Conservation (phyloP, 2,113 vertebrate species). For the Phoenicopterus ruber region DNA sequence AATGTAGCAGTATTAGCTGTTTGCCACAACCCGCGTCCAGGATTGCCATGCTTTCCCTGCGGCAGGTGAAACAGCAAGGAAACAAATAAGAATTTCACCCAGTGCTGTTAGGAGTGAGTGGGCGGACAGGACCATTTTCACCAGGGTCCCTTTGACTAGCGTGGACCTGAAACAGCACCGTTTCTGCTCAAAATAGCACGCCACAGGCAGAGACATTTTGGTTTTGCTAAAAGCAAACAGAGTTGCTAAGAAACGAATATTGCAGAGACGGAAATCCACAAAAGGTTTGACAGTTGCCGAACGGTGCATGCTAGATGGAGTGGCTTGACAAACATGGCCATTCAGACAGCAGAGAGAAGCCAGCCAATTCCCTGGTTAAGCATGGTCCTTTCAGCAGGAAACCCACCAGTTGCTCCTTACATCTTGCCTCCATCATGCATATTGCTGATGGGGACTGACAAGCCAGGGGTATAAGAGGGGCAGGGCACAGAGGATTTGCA, state of each 20-base stretch:
- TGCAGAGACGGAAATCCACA: conserved; percentile 54
- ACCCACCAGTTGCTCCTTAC: background rate
- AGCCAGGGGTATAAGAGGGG: background rate
- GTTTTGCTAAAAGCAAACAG: conserved; percentile 62
- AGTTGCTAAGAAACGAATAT: conserved; percentile 70
- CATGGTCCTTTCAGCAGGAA: background rate
- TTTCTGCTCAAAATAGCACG: conserved; percentile 53
- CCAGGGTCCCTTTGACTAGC: conserved; percentile 19
- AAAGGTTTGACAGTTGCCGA: conserved; percentile 38
- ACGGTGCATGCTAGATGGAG: background rate
- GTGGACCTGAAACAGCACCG: background rate
- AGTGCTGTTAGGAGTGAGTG: background rate
- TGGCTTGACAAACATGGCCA: background rate
- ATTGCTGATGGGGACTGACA: background rate
- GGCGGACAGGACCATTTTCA: background rate
- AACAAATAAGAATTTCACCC: background rate
- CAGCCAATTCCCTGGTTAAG: background rate
- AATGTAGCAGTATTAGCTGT: background rate
- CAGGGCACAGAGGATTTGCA: background rate
- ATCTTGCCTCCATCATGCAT: background rate
- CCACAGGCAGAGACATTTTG: conserved; percentile 65
- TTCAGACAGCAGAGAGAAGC: background rate
- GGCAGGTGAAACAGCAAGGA: background rate
- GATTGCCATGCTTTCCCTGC: background rate
- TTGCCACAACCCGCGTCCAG: background rate